A percentile compares a stretch with the other conserved stretches of the same genome.
These are phyloP conservation scores for Microplitis deprimator DNA, from an alignment of 2,888 invertebrate genomes.

Conservation along the genomic window DNA sequence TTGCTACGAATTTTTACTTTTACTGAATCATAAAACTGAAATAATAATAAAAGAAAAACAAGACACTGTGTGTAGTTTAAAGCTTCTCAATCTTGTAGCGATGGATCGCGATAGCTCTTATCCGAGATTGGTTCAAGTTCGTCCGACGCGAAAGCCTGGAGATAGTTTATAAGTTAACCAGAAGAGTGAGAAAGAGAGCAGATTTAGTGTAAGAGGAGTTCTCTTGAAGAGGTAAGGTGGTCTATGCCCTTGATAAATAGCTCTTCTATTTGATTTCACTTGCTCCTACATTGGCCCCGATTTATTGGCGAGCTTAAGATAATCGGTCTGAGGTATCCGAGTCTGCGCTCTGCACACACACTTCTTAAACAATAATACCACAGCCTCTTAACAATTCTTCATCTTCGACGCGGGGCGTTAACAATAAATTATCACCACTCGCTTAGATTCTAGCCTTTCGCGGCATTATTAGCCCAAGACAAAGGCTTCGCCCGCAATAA, in stretches of 20 bases:
- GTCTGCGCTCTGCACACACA: conserved; percentile 8
- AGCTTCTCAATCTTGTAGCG: neutral
- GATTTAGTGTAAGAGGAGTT: conserved; percentile 4
- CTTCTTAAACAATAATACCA: conserved; percentile 2
- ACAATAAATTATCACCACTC: conserved; percentile 53
- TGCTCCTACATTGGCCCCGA: neutral
- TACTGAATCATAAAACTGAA: too few relatives aligned
- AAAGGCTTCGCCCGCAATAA: conserved; percentile 54
- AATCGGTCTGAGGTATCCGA: neutral
- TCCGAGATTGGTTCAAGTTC: neutral
- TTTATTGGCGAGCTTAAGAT: neutral
- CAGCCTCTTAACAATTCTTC: conserved; percentile 11
- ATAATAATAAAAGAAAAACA: neutral
- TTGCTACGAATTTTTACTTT: too few relatives aligned
- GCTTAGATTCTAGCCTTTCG: conserved; percentile 45
- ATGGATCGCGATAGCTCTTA: neutral
- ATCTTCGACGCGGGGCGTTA: conserved; percentile 34
- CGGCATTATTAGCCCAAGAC: conserved; percentile 59
- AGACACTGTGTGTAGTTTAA: neutral
- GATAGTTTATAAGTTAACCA: too few relatives aligned
- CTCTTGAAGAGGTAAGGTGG: neutral
- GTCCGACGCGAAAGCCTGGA: neutral
- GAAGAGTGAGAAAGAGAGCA: too few relatives aligned
- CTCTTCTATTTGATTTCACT: conserved; percentile 11
- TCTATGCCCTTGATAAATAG: conserved; percentile 7